Percentiles rank a stretch among this genome's conserved stretches.
phyloP scores from a whole-genome alignment of 2,888 invertebrate genomes.

The Lochmaea capreae region DNA sequence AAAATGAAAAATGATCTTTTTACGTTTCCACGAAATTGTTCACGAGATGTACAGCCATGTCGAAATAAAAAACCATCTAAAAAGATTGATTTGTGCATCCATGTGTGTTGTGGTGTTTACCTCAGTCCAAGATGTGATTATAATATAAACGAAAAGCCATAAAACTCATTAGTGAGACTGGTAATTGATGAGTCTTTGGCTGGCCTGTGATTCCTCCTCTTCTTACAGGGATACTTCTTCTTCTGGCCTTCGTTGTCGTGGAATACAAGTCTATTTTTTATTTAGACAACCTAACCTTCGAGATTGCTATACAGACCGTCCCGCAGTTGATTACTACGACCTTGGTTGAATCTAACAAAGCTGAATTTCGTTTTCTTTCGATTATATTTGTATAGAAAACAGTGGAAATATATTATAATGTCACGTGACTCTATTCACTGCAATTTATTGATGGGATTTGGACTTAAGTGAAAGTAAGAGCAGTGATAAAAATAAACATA shows the following conservation, averaged over 20 bases:
- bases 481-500: neutral
- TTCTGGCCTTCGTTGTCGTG: constrained; percentile 15
- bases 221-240: constrained; percentile 22
- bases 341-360: neutral
- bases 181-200: constrained; percentile 58
- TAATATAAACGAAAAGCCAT: constrained; percentile 57
- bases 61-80: neutral
- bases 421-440: neutral
- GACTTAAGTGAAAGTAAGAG: neutral
- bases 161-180: constrained; percentile 58
- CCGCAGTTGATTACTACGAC: neutral
- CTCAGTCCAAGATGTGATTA: constrained; percentile 36
- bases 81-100: constrained; percentile 33
- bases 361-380: neutral
- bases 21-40: constrained; percentile 3
- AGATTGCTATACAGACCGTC: neutral
- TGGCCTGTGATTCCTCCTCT: constrained; percentile 41
- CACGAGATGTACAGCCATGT: neutral
- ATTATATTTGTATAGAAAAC: neutral
- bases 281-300: no score
- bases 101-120: constrained; percentile 21
- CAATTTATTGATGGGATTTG: neutral
- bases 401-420: neutral
- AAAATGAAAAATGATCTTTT: constrained; percentile 9
- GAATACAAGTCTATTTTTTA: constrained; percentile 16